Base-by-base conservation (phyloP, 2,888 invertebrate species). In the Spisula subtruncata region DNA sequence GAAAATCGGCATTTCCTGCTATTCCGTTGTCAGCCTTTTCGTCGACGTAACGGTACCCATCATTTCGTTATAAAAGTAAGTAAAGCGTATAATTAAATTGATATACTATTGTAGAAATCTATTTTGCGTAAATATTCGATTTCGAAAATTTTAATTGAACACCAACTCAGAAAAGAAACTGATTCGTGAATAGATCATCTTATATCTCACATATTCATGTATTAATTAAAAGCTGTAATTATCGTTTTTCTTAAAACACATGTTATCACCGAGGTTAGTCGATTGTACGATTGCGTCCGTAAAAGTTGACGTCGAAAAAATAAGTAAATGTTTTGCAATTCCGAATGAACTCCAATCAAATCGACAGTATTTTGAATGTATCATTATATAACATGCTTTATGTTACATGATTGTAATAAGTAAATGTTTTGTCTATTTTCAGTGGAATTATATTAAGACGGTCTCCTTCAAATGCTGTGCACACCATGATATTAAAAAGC, bases 61-160 rank as follows among this genome's bases (percentile, higher is more conserved):
- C 35, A n/a, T 32, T 89, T 81, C 84, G 12, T 35, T 18, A 25
- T 48, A 35, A 1, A 71, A 56, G 60, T 66, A 66, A 66, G 60
- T 66, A 66, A 66, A 66, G 60, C 60, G 60, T 66, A n/a, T n/a
- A 25, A n/a, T 25, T 41, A 41, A 41, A 41, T 41, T 25, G 5
- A 66, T 25, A n/a, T 66, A n/a, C 56, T n/a, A n/a, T n/a, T n/a
- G 8, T 41, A 5, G 18, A 56, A n/a, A 25, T 66, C 6, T 66
- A 66, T 25, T 66, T 25, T 25, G 60, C 10, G n/a, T 66, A 66
- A 25, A 66, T 66, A 6, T 66, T 66, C 60, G 60, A 66, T 25
- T 10, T 25, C 60, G 60, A 4, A 66, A 66, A n/a, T 25, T 66
- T 66, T n/a, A 25, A 66, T 66, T 25, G 6, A 66, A 25, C 25